phyloP scores from a whole-genome alignment of 2,113 vertebrate species.

The Pomatostomus ruficeps region DNA sequence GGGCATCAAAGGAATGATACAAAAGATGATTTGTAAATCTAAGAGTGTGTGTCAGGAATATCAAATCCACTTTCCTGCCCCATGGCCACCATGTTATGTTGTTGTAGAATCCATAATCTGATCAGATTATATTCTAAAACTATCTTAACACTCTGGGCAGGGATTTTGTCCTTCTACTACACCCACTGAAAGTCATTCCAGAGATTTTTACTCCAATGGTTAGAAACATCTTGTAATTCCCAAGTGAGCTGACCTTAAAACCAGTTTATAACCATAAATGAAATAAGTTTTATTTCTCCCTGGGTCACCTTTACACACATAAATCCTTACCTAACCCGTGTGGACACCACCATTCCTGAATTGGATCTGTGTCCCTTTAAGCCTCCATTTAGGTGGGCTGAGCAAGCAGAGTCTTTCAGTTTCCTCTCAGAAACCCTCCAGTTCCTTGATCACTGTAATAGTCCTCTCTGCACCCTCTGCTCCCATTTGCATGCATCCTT shows the following conservation, averaged over 20 bases:
- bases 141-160: background rate
- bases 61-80: background rate
- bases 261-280: background rate
- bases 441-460: conserved; percentile 7
- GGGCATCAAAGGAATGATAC: background rate
- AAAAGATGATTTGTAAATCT: background rate
- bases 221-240: background rate
- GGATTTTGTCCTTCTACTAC: background rate
- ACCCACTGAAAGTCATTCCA: background rate
- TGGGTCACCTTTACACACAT: background rate
- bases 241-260: background rate
- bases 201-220: background rate
- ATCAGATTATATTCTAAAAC: background rate
- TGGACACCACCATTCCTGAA: background rate
- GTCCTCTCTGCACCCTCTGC: conserved; percentile 29
- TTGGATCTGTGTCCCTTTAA: background rate
- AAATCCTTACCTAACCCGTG: background rate
- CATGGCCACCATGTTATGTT: background rate
- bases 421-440: background rate
- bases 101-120: background rate
- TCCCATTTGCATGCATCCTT: conserved; percentile 51
- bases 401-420: background rate
- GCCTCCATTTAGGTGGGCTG: background rate
- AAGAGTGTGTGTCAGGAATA: background rate
- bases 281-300: no score